Evolutionary conservation across 2,888 invertebrate genomes (phyloP).

Genomic region (Leucania comma): DNA sequence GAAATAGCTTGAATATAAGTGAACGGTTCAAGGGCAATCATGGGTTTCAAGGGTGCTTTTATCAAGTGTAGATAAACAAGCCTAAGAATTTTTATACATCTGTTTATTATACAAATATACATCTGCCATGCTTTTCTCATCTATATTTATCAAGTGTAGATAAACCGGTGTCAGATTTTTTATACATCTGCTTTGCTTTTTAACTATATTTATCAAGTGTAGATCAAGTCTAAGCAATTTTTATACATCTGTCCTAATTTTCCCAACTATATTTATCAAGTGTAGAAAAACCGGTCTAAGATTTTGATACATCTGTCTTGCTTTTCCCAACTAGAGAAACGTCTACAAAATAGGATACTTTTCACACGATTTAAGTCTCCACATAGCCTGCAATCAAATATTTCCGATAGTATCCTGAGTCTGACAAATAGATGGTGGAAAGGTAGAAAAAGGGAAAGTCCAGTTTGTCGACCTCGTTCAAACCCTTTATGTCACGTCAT

Average conservation of each 20-base stretch:
- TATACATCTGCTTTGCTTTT: too few relatives aligned
- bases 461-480: slow-evolving; percentile 21
- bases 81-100: not conserved
- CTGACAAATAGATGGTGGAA: not conserved
- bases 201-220: too few relatives aligned
- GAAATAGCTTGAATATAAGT: slow-evolving; percentile 24
- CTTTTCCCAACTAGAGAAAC: too few relatives aligned
- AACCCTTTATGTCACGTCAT: slow-evolving; percentile 32
- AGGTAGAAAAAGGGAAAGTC: not conserved
- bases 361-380: not conserved
- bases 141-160: too few relatives aligned
- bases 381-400: not conserved
- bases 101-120: not conserved
- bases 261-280: too few relatives aligned
- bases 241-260: too few relatives aligned
- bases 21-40: slow-evolving; percentile 28
- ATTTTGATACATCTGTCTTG: too few relatives aligned
- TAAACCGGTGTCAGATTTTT: too few relatives aligned
- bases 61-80: slow-evolving; percentile 9
- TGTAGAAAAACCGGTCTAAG: too few relatives aligned
- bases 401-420: not conserved
- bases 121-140: too few relatives aligned
- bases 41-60: slow-evolving; percentile 5
- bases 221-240: too few relatives aligned
- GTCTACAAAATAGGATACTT: too few relatives aligned